phyloP scores from a whole-genome alignment of 1,140 invertebrate genomes.

The Tetraneura akinire region DNA sequence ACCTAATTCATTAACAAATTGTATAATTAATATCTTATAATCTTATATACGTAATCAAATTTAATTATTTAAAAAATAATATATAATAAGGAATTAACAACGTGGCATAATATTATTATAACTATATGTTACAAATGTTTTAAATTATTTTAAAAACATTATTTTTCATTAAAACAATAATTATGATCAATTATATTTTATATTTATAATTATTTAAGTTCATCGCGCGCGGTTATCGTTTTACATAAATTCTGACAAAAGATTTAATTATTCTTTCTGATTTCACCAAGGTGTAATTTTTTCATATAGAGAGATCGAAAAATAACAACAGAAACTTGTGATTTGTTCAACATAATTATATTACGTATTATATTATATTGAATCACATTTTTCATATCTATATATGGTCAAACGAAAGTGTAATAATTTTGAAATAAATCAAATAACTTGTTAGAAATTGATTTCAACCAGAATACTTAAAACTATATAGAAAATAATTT shows the following conservation, averaged over 20 bases:
- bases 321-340: not conserved
- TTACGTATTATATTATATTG: not conserved
- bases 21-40: too few species aligned
- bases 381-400: constrained; percentile 6
- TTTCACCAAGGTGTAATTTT: not conserved
- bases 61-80: too few species aligned
- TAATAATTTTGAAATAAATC: not conserved
- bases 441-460: constrained; percentile 8
- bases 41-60: too few species aligned
- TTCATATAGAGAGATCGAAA: not conserved
- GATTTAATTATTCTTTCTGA: not conserved
- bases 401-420: not conserved
- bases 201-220: too few species aligned
- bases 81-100: too few species aligned
- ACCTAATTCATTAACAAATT: too few species aligned
- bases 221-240: too few species aligned
- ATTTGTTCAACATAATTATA: not conserved
- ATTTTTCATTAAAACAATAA: too few species aligned
- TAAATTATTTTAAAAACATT: too few species aligned
- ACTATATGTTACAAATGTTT: too few species aligned
- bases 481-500: not conserved
- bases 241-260: not conserved
- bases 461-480: not conserved
- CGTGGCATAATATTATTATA: too few species aligned
- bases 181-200: too few species aligned